These are phyloP conservation scores for Pemphigus obesinymphae DNA, from an alignment of 1,140 invertebrate genomes.

Conservation along the genomic window DNA sequence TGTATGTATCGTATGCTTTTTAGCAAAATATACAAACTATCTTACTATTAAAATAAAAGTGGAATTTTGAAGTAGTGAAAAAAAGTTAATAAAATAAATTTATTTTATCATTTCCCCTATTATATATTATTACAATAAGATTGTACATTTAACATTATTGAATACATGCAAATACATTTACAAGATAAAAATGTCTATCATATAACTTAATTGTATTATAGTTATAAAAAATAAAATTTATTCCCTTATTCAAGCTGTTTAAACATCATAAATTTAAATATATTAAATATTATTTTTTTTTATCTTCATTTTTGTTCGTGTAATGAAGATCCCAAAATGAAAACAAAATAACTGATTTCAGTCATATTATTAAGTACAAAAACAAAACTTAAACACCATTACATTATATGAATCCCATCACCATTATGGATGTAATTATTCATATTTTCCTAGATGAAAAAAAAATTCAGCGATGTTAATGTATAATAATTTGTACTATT, in stretches of 20 bases:
- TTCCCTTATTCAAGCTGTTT: neutral
- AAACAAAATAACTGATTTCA: conserved; percentile 26
- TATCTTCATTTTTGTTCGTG: neutral
- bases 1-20: neutral
- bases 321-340: neutral
- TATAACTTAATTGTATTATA: neutral
- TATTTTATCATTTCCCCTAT: neutral
- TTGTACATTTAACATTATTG: neutral
- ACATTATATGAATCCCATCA: conserved; percentile 25
- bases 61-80: neutral
- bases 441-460: neutral
- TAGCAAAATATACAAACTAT: neutral
- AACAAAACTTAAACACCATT: conserved; percentile 19
- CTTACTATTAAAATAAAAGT: neutral
- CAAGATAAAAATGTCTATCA: neutral
- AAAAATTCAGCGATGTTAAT: neutral
- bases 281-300: neutral
- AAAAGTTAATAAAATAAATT: neutral
- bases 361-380: conserved; percentile 38
- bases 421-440: neutral
- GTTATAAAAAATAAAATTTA: neutral
- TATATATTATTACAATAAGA: too few species aligned
- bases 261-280: neutral
- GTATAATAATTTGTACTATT: conserved; percentile 11
- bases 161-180: neutral